Evolutionary conservation across 2,797 vertebrate species (phyloP).

Genomic region (Cetoscarus ocellatus): DNA sequence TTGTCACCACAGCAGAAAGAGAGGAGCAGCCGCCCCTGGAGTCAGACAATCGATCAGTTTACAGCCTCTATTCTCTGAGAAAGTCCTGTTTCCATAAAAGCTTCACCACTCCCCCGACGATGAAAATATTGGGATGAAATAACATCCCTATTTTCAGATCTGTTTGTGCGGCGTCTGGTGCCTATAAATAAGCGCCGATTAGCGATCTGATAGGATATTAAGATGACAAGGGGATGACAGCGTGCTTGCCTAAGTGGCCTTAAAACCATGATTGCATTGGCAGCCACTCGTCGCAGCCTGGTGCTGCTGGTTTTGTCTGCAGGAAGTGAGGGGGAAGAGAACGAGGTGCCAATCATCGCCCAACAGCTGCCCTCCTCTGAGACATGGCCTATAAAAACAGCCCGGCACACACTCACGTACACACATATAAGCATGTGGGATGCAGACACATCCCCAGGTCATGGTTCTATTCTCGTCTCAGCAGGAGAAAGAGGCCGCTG

Average conservation of each 20-base stretch:
- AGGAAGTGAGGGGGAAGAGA: conserved; percentile 52
- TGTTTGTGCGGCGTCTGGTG: conserved; percentile 1
- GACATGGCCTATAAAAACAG: conserved; percentile 76
- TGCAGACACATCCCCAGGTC: conserved; percentile 60
- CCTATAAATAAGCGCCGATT: conserved; percentile 2
- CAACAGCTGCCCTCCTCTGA: conserved; percentile 73
- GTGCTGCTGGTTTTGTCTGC: conserved; percentile 29
- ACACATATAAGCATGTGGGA: conserved; percentile 28
- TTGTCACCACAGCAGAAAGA: conserved; percentile 46
- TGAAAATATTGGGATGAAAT: conserved; percentile 16
- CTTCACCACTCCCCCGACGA: not conserved
- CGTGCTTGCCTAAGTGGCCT: conserved; percentile 33
- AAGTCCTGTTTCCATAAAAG: conserved; percentile 20
- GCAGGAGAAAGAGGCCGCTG: conserved; percentile 27
- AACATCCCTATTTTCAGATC: conserved; percentile 16
- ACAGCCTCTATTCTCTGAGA: conserved; percentile 19
- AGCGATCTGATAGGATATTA: conserved; percentile 11
- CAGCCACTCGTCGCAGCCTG: conserved; percentile 14
- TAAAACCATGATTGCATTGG: conserved; percentile 45
- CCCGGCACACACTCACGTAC: conserved; percentile 22
- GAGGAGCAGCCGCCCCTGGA: conserved; percentile 33
- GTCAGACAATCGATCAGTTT: conserved; percentile 40
- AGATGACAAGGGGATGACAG: conserved; percentile 27
- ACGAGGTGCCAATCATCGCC: conserved; percentile 64
- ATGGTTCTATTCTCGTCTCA: conserved; percentile 69